These are phyloP conservation scores for Pantherophis guttatus DNA, from an alignment of 2,113 vertebrate genomes.

Conservation along the genomic window DNA sequence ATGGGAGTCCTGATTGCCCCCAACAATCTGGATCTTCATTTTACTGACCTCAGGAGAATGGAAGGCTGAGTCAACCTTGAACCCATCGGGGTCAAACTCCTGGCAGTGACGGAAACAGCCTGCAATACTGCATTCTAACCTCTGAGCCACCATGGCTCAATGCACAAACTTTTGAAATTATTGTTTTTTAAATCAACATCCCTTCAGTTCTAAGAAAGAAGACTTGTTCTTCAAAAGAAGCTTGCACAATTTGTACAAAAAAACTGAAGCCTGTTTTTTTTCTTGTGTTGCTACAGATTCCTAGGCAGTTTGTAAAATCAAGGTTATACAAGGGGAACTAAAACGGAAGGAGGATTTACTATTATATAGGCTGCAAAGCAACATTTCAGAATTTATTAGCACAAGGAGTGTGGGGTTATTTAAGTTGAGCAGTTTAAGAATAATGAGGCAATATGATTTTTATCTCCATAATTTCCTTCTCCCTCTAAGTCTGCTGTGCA, in stretches of 20 bases:
- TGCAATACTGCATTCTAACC: background rate
- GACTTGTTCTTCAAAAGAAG: slow-evolving; percentile 53
- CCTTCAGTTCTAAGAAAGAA: slow-evolving; percentile 46
- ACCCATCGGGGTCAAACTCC: background rate
- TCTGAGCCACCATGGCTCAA: background rate
- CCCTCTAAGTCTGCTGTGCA: background rate
- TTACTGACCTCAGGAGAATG: background rate
- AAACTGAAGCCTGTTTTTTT: slow-evolving; percentile 52
- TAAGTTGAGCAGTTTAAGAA: slow-evolving; percentile 44
- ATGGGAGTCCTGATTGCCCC: background rate
- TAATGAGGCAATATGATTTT: slow-evolving; percentile 44
- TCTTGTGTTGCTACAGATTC: slow-evolving; percentile 58
- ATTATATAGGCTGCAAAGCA: slow-evolving; percentile 46
- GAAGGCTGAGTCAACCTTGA: background rate
- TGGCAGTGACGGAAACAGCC: background rate
- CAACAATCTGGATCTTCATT: background rate
- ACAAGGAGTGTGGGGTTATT: slow-evolving; percentile 47
- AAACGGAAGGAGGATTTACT: slow-evolving; percentile 30
- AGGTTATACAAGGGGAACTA: slow-evolving; percentile 55
- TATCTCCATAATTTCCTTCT: slow-evolving; percentile 24
- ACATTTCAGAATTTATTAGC: slow-evolving; percentile 42
- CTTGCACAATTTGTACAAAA: slow-evolving; percentile 57
- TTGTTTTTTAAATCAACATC: slow-evolving; percentile 15
- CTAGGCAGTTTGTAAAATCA: slow-evolving; percentile 32
- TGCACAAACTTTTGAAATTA: background rate